A percentile compares a stretch with the other conserved stretches of the same genome.
These are phyloP conservation scores for Exocentrus adspersus DNA, from an alignment of 2,888 invertebrate genomes.

Conservation along the genomic window DNA sequence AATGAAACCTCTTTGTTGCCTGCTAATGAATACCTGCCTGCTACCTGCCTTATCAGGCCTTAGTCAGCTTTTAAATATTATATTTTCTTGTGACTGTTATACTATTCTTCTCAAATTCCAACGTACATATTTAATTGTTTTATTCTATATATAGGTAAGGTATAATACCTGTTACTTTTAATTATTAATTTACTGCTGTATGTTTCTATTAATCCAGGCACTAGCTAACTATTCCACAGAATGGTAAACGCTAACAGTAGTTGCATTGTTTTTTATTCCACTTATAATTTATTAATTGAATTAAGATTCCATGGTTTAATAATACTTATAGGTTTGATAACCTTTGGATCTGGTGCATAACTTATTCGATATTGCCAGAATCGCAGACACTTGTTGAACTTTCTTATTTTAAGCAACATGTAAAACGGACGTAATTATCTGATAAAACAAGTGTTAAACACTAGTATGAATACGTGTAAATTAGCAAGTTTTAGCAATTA, in stretches of 20 bases:
- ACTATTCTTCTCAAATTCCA: constrained; percentile 4
- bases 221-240: background rate
- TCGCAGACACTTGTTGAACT: constrained; percentile 19
- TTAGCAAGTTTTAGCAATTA: constrained; percentile 20
- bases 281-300: background rate
- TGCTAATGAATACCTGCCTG: too few species aligned
- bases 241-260: background rate
- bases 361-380: background rate
- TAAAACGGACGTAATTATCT: background rate
- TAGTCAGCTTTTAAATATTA: too few species aligned
- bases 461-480: background rate
- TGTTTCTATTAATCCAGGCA: background rate
- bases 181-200: background rate
- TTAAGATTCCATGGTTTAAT: background rate
- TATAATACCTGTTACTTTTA: too few species aligned
- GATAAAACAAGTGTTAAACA: constrained; percentile 15
- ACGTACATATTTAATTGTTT: too few species aligned
- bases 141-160: too few species aligned
- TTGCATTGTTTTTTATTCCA: background rate
- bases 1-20: too few species aligned
- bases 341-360: background rate
- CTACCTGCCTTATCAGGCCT: too few species aligned
- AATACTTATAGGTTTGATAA: constrained; percentile 4
- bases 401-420: constrained; percentile 3
- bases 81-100: too few species aligned